These are phyloP conservation scores for Siniperca obscura DNA, from an alignment of 2,797 vertebrate genomes.

Conservation along the genomic window DNA sequence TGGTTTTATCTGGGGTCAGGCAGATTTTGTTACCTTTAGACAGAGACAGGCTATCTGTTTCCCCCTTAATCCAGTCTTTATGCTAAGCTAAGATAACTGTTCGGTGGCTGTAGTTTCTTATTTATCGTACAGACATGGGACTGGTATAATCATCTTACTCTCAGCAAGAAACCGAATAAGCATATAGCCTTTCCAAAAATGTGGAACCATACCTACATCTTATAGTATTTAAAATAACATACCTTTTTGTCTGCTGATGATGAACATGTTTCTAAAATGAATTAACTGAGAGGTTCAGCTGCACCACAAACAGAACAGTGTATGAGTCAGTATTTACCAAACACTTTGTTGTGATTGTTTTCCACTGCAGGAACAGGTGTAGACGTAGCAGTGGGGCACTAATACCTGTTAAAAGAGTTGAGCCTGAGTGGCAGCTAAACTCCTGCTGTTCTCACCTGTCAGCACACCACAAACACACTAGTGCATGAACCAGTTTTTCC, in stretches of 20 bases:
- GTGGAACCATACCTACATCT: not conserved
- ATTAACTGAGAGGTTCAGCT: not conserved
- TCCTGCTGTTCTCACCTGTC: constrained; percentile 65
- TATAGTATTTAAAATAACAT: not conserved
- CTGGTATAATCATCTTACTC: not conserved
- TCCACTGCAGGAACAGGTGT: constrained; percentile 49
- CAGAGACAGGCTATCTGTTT: not conserved
- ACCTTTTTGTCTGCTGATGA: not conserved
- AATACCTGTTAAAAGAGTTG: constrained; percentile 37
- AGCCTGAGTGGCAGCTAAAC: constrained; percentile 49
- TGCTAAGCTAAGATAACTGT: not conserved
- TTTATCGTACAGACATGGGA: not conserved
- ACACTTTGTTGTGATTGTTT: constrained; percentile 51
- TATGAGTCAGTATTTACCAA: constrained; percentile 55
- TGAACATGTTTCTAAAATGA: constrained; percentile 2
- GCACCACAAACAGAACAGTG: constrained; percentile 37
- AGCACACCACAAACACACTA: constrained; percentile 42
- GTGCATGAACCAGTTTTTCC: constrained; percentile 63
- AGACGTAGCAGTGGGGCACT: constrained; percentile 18
- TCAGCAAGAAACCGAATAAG: not conserved
- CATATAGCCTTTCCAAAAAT: not conserved
- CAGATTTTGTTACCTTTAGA: not conserved
- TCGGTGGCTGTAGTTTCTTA: not conserved
- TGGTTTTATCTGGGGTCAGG: not conserved
- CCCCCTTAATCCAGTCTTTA: not conserved